phyloP scores from a whole-genome alignment of 2,888 invertebrate genomes.

The Neoaliturus tenellus region DNA sequence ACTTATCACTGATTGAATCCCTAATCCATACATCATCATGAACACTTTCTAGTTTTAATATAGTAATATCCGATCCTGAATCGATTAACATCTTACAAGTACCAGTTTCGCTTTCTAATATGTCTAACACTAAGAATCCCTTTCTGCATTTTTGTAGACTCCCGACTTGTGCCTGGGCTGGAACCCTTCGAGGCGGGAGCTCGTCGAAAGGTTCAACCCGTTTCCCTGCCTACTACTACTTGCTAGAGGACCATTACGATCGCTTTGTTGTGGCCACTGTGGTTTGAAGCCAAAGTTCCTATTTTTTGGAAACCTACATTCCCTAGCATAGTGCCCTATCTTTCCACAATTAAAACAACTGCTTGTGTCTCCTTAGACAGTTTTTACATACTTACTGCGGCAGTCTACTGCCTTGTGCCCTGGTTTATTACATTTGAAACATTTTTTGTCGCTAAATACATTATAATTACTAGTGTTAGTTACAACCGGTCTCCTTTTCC shows the following conservation, averaged over 20 bases:
- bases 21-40: not conserved
- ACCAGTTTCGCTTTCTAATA: not conserved
- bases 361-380: not conserved
- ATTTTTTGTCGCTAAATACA: not conserved
- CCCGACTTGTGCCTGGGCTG: not conserved
- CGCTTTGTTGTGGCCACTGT: not conserved
- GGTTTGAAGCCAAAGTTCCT: not conserved
- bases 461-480: not conserved
- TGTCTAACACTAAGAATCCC: no score
- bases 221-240: not conserved
- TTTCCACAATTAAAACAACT: not conserved
- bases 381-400: not conserved
- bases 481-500: not conserved
- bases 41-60: not conserved
- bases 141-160: slow-evolving; percentile 11
- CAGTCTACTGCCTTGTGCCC: slow-evolving; percentile 1
- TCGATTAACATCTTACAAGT: not conserved
- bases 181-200: not conserved
- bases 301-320: not conserved
- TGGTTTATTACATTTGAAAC: slow-evolving; percentile 14
- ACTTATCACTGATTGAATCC: not conserved
- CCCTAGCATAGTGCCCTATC: not conserved
- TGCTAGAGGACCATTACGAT: not conserved
- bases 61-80: not conserved
- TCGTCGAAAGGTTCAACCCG: not conserved